Evolutionary conservation across 2,797 vertebrate genomes (phyloP).

Genomic region (Sebastes paucispinis): DNA sequence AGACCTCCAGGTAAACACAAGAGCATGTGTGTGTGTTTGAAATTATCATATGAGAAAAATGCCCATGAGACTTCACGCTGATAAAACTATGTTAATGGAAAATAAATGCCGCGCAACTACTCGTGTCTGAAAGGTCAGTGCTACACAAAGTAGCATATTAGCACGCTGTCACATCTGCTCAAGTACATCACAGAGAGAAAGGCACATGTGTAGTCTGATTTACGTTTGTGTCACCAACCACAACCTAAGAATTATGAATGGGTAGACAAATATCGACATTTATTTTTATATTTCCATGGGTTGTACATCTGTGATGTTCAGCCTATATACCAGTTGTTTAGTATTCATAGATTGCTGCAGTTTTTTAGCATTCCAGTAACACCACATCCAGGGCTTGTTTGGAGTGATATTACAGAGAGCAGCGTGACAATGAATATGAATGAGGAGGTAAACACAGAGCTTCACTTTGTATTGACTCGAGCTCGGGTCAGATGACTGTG

Average conservation of each 20-base stretch:
- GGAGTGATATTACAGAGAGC: conserved; percentile 40
- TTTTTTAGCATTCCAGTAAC: conserved; percentile 24
- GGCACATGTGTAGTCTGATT: background rate
- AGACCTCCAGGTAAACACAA: conserved; percentile 77
- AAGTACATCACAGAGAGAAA: conserved; percentile 1
- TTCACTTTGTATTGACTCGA: conserved; percentile 64
- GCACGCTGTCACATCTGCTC: conserved; percentile 30
- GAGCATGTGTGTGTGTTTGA: conserved; percentile 30
- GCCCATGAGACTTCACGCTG: background rate
- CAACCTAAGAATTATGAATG: background rate
- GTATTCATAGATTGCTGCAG: background rate
- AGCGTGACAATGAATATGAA: conserved; percentile 73
- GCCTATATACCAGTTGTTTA: background rate
- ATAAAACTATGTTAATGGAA: background rate
- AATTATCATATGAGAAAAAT: background rate
- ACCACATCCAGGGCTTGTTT: conserved; percentile 22
- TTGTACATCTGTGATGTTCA: background rate
- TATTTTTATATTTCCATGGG: background rate
- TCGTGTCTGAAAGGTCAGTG: conserved; percentile 13
- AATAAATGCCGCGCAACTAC: background rate
- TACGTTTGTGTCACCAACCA: background rate
- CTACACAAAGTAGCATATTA: conserved; percentile 25
- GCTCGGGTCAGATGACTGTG: conserved; percentile 63
- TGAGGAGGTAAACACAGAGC: conserved; percentile 75
- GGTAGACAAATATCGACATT: background rate